phyloP scores from a whole-genome alignment of 53 echinoderm and acorn worm genomes.

The Arbacia lixula region DNA sequence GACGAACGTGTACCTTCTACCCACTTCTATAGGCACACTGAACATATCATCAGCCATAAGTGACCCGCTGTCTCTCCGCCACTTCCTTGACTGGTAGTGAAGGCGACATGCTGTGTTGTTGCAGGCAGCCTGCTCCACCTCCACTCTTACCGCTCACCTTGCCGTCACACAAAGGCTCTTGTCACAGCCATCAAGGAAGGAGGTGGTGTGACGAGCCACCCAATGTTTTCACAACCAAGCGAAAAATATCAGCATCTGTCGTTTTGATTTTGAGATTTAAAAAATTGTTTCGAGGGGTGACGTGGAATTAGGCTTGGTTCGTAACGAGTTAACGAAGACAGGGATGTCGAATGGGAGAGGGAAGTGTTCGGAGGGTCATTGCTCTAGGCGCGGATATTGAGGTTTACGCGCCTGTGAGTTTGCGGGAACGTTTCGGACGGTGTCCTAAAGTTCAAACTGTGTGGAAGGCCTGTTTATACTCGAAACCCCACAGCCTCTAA shows the following conservation, averaged over 20 bases:
- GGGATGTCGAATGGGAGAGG: too few species aligned
- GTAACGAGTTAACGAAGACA: conserved; percentile 1
- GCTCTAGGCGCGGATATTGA: conserved; percentile 15
- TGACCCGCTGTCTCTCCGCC: too few species aligned
- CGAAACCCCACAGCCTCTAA: too few species aligned
- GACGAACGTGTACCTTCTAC: too few species aligned
- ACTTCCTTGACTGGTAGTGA: too few species aligned
- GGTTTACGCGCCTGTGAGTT: not conserved
- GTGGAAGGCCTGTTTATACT: too few species aligned
- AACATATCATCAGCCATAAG: too few species aligned
- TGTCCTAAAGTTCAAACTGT: not conserved
- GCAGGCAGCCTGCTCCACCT: not conserved
- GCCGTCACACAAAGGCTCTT: not conserved
- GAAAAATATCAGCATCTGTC: conserved; percentile 45
- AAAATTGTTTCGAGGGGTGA: too few species aligned
- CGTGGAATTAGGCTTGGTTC: conserved; percentile 8
- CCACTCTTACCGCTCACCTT: not conserved
- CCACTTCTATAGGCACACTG: too few species aligned
- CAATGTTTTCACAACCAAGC: conserved; percentile 21
- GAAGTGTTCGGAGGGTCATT: not conserved
- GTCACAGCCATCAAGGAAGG: too few species aligned
- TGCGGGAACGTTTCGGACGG: not conserved
- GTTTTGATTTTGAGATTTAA: conserved; percentile 16
- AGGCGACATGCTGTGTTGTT: conserved; percentile 21
- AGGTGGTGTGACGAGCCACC: not conserved